Conservation (phyloP, 2,797 vertebrate species). For the Sparus aurata region DNA sequence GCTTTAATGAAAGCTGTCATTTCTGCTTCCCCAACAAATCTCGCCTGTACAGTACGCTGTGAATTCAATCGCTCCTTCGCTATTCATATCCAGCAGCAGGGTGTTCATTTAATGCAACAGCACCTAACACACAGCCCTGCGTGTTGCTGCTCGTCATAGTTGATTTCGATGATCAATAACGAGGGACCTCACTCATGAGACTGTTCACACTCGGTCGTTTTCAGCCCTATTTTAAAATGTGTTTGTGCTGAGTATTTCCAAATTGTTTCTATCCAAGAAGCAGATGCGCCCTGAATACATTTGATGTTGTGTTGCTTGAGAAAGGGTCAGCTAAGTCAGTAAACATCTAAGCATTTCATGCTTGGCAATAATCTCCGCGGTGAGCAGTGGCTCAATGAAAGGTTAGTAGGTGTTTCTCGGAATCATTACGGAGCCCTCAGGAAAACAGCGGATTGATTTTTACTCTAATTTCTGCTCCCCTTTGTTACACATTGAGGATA, state of each 20-base stretch:
- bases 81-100: slow-evolving; percentile 35
- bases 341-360: slow-evolving; percentile 45
- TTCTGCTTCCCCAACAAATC: slow-evolving; percentile 62
- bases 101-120: slow-evolving; percentile 42
- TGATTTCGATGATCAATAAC: slow-evolving; percentile 37
- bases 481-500: slow-evolving; percentile 10
- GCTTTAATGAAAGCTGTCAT: slow-evolving; percentile 76
- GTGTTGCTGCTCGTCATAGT: slow-evolving; percentile 42
- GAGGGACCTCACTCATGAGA: background rate
- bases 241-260: background rate
- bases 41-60: slow-evolving; percentile 26
- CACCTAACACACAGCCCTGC: slow-evolving; percentile 24
- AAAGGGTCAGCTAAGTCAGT: slow-evolving; percentile 44
- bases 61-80: slow-evolving; percentile 51
- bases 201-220: background rate
- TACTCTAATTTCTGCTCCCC: background rate
- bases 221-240: background rate
- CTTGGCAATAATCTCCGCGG: slow-evolving; percentile 44
- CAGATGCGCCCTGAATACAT: slow-evolving; percentile 7
- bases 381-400: slow-evolving; percentile 51
- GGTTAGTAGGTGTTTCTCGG: slow-evolving; percentile 25
- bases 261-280: slow-evolving; percentile 24
- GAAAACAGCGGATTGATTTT: slow-evolving; percentile 41
- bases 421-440: slow-evolving; percentile 23
- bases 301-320: slow-evolving; percentile 34